phyloP scores from a whole-genome alignment of 2,113 vertebrate species.

The Gavia stellata region DNA sequence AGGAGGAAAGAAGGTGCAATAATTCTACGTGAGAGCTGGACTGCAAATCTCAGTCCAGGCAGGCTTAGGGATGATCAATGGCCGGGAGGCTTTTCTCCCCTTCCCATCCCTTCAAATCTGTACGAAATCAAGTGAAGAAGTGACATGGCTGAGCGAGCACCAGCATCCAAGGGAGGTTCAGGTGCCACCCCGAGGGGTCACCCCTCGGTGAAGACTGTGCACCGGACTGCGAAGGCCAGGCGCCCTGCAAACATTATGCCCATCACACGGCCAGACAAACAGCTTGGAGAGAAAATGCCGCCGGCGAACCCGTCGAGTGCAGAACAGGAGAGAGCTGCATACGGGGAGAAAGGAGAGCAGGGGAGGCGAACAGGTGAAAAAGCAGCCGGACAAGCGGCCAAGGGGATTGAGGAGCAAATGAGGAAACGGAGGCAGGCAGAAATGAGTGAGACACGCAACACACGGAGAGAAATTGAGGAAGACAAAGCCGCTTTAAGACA shows the following conservation, averaged over 20 bases:
- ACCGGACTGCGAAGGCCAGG: not conserved
- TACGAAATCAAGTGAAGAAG: not conserved
- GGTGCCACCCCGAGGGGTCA: not conserved
- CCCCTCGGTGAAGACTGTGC: rapidly evolving
- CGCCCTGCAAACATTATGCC: not conserved
- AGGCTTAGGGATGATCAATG: not conserved
- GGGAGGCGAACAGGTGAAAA: not conserved
- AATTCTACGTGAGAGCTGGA: not conserved
- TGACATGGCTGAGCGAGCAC: rapidly evolving
- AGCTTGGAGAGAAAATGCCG: not conserved
- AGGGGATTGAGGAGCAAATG: not conserved
- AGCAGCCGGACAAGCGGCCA: not conserved
- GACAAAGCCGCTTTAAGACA: not conserved
- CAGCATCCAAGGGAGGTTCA: not conserved
- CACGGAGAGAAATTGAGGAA: rapidly evolving
- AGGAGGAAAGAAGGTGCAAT: not conserved
- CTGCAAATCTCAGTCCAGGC: not conserved
- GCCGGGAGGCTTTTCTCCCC: not conserved
- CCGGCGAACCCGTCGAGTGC: rapidly evolving
- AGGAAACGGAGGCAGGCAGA: not conserved
- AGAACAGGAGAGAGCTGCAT: not conserved
- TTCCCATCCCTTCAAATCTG: not conserved
- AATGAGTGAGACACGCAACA: rapidly evolving
- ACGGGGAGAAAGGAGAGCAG: not conserved
- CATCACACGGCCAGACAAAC: not conserved